Conservation (phyloP, 2,113 vertebrate genomes). For the Papio anubis region DNA sequence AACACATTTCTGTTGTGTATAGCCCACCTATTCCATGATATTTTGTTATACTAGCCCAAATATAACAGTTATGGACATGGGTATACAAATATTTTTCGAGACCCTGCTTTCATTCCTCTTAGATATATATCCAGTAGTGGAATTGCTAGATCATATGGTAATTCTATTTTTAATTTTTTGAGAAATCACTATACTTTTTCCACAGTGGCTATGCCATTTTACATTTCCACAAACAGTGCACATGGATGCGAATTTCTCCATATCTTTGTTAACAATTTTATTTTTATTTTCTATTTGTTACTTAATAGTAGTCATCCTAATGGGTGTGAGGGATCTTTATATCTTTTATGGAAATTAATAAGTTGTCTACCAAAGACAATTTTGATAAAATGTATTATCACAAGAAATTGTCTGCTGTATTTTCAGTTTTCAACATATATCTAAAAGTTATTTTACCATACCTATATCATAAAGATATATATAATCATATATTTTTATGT, state of each 20-base stretch:
- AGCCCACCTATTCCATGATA: background rate
- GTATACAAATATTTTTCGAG: background rate
- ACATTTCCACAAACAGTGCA: background rate
- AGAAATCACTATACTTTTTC: background rate
- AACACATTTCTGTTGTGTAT: background rate
- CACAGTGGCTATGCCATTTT: background rate
- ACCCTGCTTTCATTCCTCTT: background rate
- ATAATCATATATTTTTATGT: no score
- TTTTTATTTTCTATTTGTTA: background rate
- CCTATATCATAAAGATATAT: no score
- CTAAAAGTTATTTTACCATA: background rate
- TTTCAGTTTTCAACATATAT: background rate
- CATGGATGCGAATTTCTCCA: background rate
- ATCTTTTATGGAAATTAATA: background rate
- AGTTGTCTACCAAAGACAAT: background rate
- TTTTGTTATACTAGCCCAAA: background rate
- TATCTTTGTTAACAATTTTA: background rate
- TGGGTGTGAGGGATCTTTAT: background rate
- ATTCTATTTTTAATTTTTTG: background rate
- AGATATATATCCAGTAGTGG: background rate
- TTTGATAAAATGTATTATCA: background rate
- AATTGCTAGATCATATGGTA: background rate
- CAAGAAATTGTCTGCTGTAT: background rate
- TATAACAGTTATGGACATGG: background rate
- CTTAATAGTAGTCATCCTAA: background rate